Conservation (phyloP, 2,113 vertebrate species). For the Phyllostomus hastatus region DNA sequence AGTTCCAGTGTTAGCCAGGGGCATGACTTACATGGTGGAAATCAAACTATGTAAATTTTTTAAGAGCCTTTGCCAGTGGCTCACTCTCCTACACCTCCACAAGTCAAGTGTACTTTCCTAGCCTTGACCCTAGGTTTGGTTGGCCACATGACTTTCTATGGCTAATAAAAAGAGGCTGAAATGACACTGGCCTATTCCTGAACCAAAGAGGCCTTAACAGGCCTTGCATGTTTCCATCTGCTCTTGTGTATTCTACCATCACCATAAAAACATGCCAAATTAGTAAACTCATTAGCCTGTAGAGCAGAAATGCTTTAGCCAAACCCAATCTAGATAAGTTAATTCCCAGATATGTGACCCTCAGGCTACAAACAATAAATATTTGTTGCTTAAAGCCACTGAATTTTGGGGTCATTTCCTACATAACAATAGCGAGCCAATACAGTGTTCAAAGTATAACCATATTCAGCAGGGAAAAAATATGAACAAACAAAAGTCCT, state of each 20-base stretch:
- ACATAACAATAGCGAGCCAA: background rate
- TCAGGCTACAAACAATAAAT: background rate
- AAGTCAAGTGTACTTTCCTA: background rate
- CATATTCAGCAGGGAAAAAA: background rate
- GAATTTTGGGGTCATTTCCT: background rate
- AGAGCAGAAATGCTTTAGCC: background rate
- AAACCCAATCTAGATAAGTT: background rate
- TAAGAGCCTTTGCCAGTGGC: background rate
- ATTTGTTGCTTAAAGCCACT: background rate
- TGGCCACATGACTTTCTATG: background rate
- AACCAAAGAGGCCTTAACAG: background rate
- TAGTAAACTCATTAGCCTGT: background rate
- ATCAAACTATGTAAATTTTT: background rate
- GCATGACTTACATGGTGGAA: background rate
- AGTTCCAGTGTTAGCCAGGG: background rate
- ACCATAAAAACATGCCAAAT: background rate
- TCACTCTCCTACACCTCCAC: background rate
- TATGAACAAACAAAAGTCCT: background rate
- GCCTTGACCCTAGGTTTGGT: background rate
- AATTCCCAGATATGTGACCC: background rate
- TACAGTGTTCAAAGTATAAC: background rate
- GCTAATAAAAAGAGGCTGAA: background rate
- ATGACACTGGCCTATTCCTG: background rate
- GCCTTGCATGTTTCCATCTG: background rate
- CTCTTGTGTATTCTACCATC: background rate